phyloP scores from a whole-genome alignment of 1,140 invertebrate species.

The Geopemphigus sp. region DNA sequence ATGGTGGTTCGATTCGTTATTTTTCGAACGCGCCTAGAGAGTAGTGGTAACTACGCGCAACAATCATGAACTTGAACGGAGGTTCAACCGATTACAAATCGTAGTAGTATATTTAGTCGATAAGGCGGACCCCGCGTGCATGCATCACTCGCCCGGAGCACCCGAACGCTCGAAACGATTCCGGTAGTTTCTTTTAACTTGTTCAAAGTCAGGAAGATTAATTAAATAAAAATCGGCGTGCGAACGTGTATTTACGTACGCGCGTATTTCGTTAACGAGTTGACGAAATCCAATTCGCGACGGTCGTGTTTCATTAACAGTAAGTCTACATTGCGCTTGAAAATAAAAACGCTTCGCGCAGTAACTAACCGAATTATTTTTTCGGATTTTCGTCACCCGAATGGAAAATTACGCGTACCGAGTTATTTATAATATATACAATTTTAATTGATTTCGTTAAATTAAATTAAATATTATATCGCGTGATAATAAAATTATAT shows the following conservation, averaged over 20 bases:
- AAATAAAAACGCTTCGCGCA: too few species aligned
- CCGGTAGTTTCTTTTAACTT: constrained; percentile 29
- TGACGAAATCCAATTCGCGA: neutral
- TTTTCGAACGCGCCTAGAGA: neutral
- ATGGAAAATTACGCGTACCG: too few species aligned
- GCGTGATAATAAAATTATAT: too few species aligned
- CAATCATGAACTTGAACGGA: constrained; percentile 10
- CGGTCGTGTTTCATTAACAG: constrained; percentile 9
- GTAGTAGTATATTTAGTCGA: constrained; percentile 37
- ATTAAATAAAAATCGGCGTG: neutral
- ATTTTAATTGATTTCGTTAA: too few species aligned
- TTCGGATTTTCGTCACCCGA: too few species aligned
- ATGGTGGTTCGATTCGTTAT: neutral
- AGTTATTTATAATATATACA: too few species aligned
- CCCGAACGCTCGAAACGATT: neutral
- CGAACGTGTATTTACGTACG: too few species aligned
- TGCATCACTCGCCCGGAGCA: neutral
- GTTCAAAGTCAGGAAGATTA: constrained; percentile 27
- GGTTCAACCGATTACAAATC: neutral
- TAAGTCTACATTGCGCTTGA: too few species aligned
- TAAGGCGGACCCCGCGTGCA: neutral
- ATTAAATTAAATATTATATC: too few species aligned
- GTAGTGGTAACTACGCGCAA: constrained; percentile 35
- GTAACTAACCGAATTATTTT: too few species aligned
- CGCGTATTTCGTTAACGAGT: too few species aligned